Evolutionary conservation across 1,140 invertebrate species (phyloP), one percentile per base, ranked within the genome.

Genomic region (Papilio aristodemus): DNA sequence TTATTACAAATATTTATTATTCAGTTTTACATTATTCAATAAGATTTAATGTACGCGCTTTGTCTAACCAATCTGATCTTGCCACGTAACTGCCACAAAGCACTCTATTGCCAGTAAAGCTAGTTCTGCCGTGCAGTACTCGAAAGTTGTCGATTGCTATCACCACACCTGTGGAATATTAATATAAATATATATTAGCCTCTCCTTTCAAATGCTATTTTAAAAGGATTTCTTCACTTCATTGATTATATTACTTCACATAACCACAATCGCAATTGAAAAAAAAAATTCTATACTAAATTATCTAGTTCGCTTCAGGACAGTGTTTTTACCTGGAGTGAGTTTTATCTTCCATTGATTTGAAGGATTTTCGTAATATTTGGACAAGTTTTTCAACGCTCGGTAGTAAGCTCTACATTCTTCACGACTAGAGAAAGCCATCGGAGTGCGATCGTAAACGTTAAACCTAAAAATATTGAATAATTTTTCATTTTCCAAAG

Each of bases 71-170:
- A 76, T 95, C 94, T 58, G 92, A 93, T n/a, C 94, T 90, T 32
- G 93, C 78, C 14, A 95, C 91, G 80, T 95, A 95, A 37, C 93
- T 92, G 2, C 94, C 94, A 46, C 90, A 86, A 50, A 95, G 85
- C 1, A 91, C 87, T 25, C 94, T 85, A 13, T 81, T 80, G 5
- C 94, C 95, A 1, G 93, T 93, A 84, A 95, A 96, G 0, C 85
- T 92, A 27, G 92, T 92, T 60, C 96, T 91, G 0, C 95, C 95
- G 79, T 96, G 96, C 2, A 96, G 82, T 1, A 96, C 91, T 57
- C 96, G 91, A 93, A 95, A 96, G 85, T 97, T 97, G 76, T 97
- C 95, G 64, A 96, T 93, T 50, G 95, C 93, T 39, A 96, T 85
- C 1, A 96, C 93, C 37, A 78, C 74, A 46, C 91, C 91, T 92